These are phyloP conservation scores for Chloroclystis v-ata DNA, from an alignment of 2,888 invertebrate genomes.

Conservation along the genomic window DNA sequence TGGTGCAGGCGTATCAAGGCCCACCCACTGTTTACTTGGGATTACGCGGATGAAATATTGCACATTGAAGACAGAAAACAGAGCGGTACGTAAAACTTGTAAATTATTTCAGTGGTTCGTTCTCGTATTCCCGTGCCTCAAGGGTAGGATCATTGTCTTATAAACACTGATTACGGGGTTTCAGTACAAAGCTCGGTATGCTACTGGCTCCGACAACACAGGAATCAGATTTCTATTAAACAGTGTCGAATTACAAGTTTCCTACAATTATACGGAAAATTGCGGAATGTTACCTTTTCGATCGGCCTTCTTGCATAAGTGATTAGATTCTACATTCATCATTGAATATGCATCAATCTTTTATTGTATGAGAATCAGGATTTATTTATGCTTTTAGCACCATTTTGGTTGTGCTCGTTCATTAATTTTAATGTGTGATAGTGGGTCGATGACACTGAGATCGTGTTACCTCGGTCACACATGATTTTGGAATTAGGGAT, in stretches of 20 bases:
- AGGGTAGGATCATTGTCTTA: not conserved
- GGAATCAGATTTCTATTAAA: slow-evolving; percentile 42
- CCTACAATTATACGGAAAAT: slow-evolving; percentile 41
- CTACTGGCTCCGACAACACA: slow-evolving; percentile 27
- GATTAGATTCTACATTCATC: slow-evolving; percentile 27
- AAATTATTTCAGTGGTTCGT: not conserved
- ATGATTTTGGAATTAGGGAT: too few species aligned
- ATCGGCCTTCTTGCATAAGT: slow-evolving; percentile 28
- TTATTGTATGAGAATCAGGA: not conserved
- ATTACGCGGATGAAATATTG: slow-evolving; percentile 10
- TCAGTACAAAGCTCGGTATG: slow-evolving; percentile 25
- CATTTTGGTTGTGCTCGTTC: not conserved
- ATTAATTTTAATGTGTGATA: not conserved
- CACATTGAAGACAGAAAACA: not conserved
- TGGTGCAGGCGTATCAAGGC: slow-evolving; percentile 29
- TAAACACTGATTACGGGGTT: slow-evolving; percentile 25
- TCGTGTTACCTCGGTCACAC: too few species aligned
- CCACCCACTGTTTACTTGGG: slow-evolving; percentile 23
- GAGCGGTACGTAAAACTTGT: not conserved
- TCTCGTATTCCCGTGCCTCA: not conserved
- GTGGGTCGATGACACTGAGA: not conserved
- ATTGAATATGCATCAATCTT: slow-evolving; percentile 14
- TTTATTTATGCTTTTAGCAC: not conserved
- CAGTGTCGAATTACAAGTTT: slow-evolving; percentile 37
- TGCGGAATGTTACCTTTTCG: slow-evolving; percentile 37